A percentile compares a stretch with the other conserved stretches of the same genome.
These are phyloP conservation scores for Yasuhikotakia modesta DNA, from an alignment of 2,797 vertebrate species.

Conservation along the genomic window DNA sequence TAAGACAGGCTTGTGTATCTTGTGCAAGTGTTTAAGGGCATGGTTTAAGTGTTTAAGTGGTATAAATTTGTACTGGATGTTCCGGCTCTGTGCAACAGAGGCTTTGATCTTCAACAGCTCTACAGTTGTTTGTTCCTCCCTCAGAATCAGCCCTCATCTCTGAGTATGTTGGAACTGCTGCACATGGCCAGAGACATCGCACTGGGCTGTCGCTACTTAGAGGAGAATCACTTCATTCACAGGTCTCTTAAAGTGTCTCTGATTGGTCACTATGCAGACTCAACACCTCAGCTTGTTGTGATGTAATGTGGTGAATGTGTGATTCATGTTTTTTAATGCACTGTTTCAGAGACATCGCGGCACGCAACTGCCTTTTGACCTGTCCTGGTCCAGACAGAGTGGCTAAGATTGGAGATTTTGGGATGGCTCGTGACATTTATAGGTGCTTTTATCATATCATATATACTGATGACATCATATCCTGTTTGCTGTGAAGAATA, in stretches of 20 bases:
- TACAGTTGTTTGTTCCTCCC: slow-evolving; percentile 11
- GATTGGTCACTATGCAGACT: no score
- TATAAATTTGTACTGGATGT: neutral
- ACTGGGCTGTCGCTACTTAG: slow-evolving; percentile 88
- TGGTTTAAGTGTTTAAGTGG: no score
- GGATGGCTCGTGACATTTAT: slow-evolving; percentile 94
- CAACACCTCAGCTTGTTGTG: no score
- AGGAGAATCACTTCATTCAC: slow-evolving; percentile 93
- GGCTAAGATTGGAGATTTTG: slow-evolving; percentile 93
- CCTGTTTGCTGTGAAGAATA: neutral
- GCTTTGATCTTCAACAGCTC: slow-evolving; percentile 4
- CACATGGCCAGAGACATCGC: slow-evolving; percentile 90
- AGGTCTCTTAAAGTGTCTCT: slow-evolving; percentile 63
- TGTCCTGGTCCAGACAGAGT: slow-evolving; percentile 82
- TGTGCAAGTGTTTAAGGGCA: neutral
- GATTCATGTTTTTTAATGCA: neutral
- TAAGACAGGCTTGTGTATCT: neutral
- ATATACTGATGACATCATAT: neutral
- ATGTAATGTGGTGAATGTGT: neutral
- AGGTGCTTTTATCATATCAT: slow-evolving; percentile 73
- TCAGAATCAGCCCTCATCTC: slow-evolving; percentile 82
- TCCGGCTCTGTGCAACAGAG: neutral
- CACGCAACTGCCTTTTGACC: slow-evolving; percentile 90
- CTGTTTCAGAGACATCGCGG: slow-evolving; percentile 87
- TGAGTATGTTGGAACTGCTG: slow-evolving; percentile 87